phyloP scores from a whole-genome alignment of 1,140 invertebrate genomes.

The Tachypleus tridentatus region DNA sequence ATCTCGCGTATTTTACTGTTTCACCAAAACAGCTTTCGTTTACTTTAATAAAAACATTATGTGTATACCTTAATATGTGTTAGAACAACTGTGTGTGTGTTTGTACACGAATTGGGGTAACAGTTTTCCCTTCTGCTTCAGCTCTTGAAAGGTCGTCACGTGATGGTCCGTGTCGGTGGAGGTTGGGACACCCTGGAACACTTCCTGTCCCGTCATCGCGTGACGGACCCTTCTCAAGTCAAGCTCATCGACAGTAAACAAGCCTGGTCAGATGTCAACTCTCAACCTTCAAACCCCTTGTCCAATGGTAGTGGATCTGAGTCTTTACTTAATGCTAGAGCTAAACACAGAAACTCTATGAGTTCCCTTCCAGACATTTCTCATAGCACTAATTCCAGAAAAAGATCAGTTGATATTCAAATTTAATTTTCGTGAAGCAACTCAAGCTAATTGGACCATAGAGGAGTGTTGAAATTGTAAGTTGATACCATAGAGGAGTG shows the following conservation, averaged over 20 bases:
- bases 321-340: constrained; percentile 54
- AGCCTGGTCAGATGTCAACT: constrained; percentile 32
- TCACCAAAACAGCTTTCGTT: too few species aligned
- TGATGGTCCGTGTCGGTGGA: constrained; percentile 89
- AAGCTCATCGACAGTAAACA: constrained; percentile 16
- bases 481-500: too few species aligned
- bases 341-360: constrained; percentile 55
- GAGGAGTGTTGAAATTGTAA: too few species aligned
- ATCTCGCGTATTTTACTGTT: too few species aligned
- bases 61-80: too few species aligned
- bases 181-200: constrained; percentile 47
- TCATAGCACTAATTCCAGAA: too few species aligned
- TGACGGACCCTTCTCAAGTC: constrained; percentile 57
- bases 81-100: too few species aligned
- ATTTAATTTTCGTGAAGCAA: too few species aligned
- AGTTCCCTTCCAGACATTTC: neutral
- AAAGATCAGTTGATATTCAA: too few species aligned
- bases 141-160: constrained; percentile 69
- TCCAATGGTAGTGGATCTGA: constrained; percentile 22
- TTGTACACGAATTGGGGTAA: too few species aligned
- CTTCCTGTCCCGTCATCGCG: constrained; percentile 16
- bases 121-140: constrained; percentile 35
- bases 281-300: constrained; percentile 20
- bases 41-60: too few species aligned
- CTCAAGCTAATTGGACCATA: too few species aligned